A percentile compares a stretch with the other conserved stretches of the same genome.
phyloP scores from a whole-genome alignment of 2,888 invertebrate species.

The Dugesia japonica region DNA sequence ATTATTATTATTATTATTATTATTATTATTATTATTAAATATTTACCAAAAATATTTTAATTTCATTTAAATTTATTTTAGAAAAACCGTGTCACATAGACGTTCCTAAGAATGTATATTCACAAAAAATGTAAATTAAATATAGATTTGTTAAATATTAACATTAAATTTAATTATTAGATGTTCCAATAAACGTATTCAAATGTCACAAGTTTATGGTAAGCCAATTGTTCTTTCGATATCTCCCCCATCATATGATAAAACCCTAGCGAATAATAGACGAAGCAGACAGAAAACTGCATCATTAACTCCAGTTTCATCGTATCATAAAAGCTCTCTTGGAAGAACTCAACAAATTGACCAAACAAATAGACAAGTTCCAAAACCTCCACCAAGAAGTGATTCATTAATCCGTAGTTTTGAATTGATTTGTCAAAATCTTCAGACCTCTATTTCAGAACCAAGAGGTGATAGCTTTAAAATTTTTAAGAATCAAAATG shows the following conservation, averaged over 20 bases:
- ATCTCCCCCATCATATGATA: not conserved
- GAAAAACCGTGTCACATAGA: too few species aligned
- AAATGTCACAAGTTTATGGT: not conserved
- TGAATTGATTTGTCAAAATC: conserved; percentile 5
- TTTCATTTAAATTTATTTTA: too few species aligned
- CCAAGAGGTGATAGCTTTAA: not conserved
- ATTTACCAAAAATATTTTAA: too few species aligned
- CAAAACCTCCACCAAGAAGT: not conserved
- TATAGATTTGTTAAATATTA: too few species aligned
- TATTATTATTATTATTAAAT: too few species aligned
- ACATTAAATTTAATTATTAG: too few species aligned
- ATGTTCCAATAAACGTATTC: not conserved
- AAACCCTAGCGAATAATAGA: not conserved
- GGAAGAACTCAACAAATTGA: not conserved
- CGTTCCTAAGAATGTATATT: too few species aligned
- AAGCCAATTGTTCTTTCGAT: not conserved
- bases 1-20: too few species aligned
- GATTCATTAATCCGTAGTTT: not conserved
- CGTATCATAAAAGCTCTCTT: not conserved
- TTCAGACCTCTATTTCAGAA: not conserved
- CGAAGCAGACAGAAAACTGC: not conserved
- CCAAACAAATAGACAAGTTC: not conserved
- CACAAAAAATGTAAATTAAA: too few species aligned
- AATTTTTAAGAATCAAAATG: conserved; percentile 5
- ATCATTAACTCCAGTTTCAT: not conserved